Evolutionary conservation across 2,113 vertebrate species (phyloP), one percentile per base, ranked within the genome.

Genomic region (Phodopus roborovskii): DNA sequence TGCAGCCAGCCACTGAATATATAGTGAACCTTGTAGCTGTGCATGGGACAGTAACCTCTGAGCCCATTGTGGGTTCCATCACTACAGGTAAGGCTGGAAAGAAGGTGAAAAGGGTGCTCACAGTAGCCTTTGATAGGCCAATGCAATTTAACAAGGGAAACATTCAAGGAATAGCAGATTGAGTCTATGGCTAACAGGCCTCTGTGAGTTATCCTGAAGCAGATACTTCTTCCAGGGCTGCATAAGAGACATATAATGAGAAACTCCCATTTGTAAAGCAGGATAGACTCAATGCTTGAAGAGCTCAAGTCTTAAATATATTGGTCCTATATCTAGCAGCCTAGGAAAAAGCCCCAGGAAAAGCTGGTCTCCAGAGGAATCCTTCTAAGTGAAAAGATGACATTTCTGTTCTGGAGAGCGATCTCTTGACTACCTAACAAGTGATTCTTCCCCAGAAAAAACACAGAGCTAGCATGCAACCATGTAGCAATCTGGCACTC

Each of bases 1-100:
- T 99, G 92, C 98, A 98, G 96, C 99, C 99, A 0, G 99, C 99
- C 97, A 99, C 99, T 0, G 98, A 99, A 75, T 99, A 99, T 96
- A 99, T 98, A 36, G 97, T 99, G 98, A 99, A 99, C 8, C 98
- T 99, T 88, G 99, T 99, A 97, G 99, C 99, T 0, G 97, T 99
- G 95, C 99, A 99, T 0, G 99, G 99, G 4, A 96, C 98, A 0
- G 73, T 98, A 94, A 99, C 99, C 97, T 99, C 99, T 0, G 99
- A 99, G 90, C 99, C 99, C 10, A 99, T 99, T 4, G 78, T 99
- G 70, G 99, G 99, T 60, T 99, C 99, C 73, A 98, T 99, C 97
- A 99, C 98, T 0, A 99, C 99, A 99, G 99, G 99, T 99, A 98
- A 97, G 87, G 64, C 48, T 19, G 50, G 5, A n/a, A 83, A 56